phyloP scores from a whole-genome alignment of 1,140 invertebrate genomes.

The Laupala kohalensis region DNA sequence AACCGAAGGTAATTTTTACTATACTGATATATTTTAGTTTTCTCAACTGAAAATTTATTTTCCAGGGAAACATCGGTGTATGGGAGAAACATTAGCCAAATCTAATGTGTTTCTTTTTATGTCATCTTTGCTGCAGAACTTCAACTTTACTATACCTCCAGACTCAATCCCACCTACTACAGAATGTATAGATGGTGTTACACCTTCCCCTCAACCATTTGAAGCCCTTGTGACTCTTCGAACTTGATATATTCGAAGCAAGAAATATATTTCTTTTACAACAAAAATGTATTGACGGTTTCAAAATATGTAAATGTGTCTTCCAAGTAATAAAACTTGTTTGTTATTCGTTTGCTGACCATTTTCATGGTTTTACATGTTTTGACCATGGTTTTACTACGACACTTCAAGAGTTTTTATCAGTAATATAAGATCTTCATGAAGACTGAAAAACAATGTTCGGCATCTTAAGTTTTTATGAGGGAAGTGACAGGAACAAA shows the following conservation, averaged over 20 bases:
- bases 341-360: no score
- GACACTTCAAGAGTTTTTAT: no score
- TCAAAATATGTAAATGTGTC: no score
- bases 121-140: slow-evolving; percentile 62
- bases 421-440: no score
- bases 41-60: slow-evolving; percentile 13
- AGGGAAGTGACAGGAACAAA: no score
- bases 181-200: slow-evolving; percentile 55
- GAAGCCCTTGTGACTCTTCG: slow-evolving; percentile 38
- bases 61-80: slow-evolving; percentile 63
- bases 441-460: no score
- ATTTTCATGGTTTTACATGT: no score
- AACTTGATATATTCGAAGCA: background rate
- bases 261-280: no score
- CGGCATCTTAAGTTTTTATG: no score
- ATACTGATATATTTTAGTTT: slow-evolving; percentile 7
- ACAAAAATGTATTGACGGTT: no score
- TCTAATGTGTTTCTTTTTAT: slow-evolving; percentile 77
- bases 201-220: slow-evolving; percentile 54
- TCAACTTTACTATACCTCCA: slow-evolving; percentile 47
- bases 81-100: slow-evolving; percentile 70
- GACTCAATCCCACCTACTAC: slow-evolving; percentile 46
- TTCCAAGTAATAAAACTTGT: no score
- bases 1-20: background rate
- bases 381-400: no score